Percentiles rank a stretch among this genome's conserved stretches.
Conservation (phyloP, 2,888 invertebrate species). For the Plebejus argus region DNA sequence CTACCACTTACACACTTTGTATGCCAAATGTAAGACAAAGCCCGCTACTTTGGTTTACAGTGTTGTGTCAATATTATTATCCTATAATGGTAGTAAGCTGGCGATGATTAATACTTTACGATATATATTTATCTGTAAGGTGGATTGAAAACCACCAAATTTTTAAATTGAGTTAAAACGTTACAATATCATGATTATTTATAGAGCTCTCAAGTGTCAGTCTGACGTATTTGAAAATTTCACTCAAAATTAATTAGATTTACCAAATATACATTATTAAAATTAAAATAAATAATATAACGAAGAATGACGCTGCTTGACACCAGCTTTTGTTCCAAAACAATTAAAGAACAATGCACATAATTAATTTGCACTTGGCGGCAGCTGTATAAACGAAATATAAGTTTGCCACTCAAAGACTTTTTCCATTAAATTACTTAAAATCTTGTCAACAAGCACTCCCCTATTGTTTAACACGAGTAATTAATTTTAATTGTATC, state of each 20-base stretch:
- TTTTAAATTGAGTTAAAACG: no score
- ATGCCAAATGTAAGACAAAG: no score
- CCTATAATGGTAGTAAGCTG: no score
- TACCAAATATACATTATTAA: neutral
- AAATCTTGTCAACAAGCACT: slow-evolving; percentile 8
- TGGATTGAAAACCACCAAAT: no score
- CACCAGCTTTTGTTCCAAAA: slow-evolving; percentile 50
- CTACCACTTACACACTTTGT: no score
- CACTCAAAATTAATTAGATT: no score
- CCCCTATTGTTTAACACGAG: neutral
- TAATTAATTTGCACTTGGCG: slow-evolving; percentile 56
- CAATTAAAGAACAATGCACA: slow-evolving; percentile 47
- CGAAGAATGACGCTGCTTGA: neutral
- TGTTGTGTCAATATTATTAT: no score
- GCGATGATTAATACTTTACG: no score
- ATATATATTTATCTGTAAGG: no score
- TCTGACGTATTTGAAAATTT: neutral
- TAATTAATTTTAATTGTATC: slow-evolving; percentile 18
- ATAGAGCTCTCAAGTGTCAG: no score
- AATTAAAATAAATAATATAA: slow-evolving; percentile 15
- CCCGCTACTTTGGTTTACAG: no score
- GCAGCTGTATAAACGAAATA: slow-evolving; percentile 57
- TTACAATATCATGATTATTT: no score
- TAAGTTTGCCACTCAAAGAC: slow-evolving; percentile 53
- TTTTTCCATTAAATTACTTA: slow-evolving; percentile 43